phyloP scores from a whole-genome alignment of 2,888 invertebrate genomes.

The Dynastes maya region DNA sequence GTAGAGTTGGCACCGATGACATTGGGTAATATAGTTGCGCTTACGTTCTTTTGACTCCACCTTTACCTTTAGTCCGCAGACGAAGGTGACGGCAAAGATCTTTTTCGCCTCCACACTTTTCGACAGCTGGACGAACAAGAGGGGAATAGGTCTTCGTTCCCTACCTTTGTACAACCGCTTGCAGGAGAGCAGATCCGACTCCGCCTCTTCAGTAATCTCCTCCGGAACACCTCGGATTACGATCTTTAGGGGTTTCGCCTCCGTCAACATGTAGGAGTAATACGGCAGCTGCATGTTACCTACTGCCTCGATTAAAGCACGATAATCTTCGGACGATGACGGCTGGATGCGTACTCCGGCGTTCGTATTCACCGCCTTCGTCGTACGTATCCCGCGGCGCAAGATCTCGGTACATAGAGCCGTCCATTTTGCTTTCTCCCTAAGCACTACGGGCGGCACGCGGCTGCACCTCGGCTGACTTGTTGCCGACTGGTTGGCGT shows the following conservation, averaged over 20 bases:
- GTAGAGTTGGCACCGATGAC: slow-evolving; percentile 58
- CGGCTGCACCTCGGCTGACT: neutral
- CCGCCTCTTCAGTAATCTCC: neutral
- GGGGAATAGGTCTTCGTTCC: neutral
- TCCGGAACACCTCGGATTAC: slow-evolving; percentile 14
- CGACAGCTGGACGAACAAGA: neutral
- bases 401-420: neutral
- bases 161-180: neutral
- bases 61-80: neutral
- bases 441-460: neutral
- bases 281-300: neutral
- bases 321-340: neutral
- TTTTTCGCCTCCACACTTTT: neutral
- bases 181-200: neutral
- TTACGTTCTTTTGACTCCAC: slow-evolving; percentile 2
- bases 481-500: too few relatives aligned
- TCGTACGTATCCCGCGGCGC: neutral
- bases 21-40: slow-evolving; percentile 48
- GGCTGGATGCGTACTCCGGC: neutral
- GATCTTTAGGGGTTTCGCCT: slow-evolving; percentile 6
- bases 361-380: neutral
- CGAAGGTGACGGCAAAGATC: neutral
- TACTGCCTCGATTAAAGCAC: neutral
- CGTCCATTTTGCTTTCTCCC: neutral
- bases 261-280: slow-evolving; percentile 9